Evolutionary conservation across 2,797 vertebrate species (phyloP).

Genomic region (Cebuella pygmaea): DNA sequence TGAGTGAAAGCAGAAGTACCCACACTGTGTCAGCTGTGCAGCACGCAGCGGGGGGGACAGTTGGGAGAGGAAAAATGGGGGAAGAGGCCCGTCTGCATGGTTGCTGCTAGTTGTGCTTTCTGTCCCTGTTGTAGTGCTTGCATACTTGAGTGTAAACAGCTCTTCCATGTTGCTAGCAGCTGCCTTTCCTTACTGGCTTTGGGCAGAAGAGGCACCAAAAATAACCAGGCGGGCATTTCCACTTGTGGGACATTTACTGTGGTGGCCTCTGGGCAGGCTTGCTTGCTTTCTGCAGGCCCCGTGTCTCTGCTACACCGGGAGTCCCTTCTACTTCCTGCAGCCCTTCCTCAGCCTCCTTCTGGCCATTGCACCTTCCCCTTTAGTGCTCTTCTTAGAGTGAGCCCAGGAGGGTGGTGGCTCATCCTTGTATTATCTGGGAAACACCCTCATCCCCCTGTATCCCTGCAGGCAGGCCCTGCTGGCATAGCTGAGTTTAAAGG

Average conservation of each 20-base stretch:
- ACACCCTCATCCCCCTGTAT: background rate
- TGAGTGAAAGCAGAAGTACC: constrained; percentile 64
- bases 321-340: constrained; percentile 10
- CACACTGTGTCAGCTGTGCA: constrained; percentile 48
- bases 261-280: constrained; percentile 30
- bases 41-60: background rate
- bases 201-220: constrained; percentile 83
- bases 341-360: background rate
- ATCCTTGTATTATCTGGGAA: background rate
- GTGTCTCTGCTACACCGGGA: background rate
- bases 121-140: constrained; percentile 42
- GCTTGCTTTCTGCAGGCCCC: background rate
- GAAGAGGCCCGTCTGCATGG: constrained; percentile 49
- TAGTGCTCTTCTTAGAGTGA: constrained; percentile 13
- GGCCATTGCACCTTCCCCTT: background rate
- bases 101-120: constrained; percentile 40
- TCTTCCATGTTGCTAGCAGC: constrained; percentile 82
- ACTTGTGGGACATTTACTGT: constrained; percentile 58
- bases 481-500: background rate
- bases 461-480: background rate
- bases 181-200: constrained; percentile 79
- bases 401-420: background rate
- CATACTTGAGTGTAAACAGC: constrained; percentile 56
- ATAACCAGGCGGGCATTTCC: constrained; percentile 79
- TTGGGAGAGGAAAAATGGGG: background rate